phyloP scores from a whole-genome alignment of 1,140 invertebrate genomes.

The Oreohelix idahoensis region DNA sequence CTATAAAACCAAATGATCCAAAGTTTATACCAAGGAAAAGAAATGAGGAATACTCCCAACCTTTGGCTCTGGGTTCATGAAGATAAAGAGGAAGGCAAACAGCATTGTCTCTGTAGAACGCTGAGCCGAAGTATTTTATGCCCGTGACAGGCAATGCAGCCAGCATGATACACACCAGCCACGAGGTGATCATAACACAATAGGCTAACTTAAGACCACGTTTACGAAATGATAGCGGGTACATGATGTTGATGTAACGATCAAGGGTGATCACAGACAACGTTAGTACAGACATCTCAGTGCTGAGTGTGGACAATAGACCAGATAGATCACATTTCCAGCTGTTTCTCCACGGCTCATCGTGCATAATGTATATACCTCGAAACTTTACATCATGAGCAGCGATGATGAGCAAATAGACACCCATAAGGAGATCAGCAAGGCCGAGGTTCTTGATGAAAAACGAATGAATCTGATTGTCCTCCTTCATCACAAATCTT shows the following conservation, averaged over 20 bases:
- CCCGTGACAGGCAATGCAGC: conserved; percentile 80
- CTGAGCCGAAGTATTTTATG: conserved; percentile 75
- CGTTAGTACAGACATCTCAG: conserved; percentile 81
- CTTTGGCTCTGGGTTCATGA: conserved; percentile 68
- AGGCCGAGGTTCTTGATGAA: conserved; percentile 83
- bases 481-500: conserved; percentile 76
- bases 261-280: conserved; percentile 85
- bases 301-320: conserved; percentile 59
- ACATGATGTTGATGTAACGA: conserved; percentile 79
- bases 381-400: conserved; percentile 80
- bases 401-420: conserved; percentile 83
- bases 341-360: conserved; percentile 81
- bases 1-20: conserved; percentile 72
- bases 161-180: conserved; percentile 79
- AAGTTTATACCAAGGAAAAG: conserved; percentile 72
- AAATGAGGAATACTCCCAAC: conserved; percentile 72
- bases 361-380: conserved; percentile 78
- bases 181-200: conserved; percentile 77
- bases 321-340: conserved; percentile 72
- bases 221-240: conserved; percentile 75
- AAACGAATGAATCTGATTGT: conserved; percentile 73
- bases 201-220: conserved; percentile 73
- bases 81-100: conserved; percentile 72
- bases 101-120: conserved; percentile 70
- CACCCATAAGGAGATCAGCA: conserved; percentile 85